Base-by-base conservation (phyloP, 2,888 invertebrate genomes). In the Amiota mariae region DNA sequence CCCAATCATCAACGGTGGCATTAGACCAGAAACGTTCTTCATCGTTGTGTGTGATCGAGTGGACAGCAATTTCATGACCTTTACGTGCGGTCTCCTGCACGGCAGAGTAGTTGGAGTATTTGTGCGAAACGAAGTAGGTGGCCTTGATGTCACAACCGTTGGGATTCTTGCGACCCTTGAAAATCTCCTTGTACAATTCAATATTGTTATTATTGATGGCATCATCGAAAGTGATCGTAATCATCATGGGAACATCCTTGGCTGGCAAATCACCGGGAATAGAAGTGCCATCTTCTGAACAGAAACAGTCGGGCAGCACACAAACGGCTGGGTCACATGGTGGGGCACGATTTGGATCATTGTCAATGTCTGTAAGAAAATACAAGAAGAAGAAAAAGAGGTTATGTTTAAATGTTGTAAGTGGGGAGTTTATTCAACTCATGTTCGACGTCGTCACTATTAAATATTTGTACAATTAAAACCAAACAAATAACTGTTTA, bases 181-280 rank as follows among this genome's bases (percentile, higher is more conserved):
- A 97, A 78, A 97, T 96, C 87, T 97, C 96, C 89, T 96, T 96
- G 92, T 97, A 97, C 70, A 97, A 91, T 84, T 96, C 97, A 88
- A 97, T 97, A 91, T 97, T 97, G 91, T 97, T 97, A 91, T 97
- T 97, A 90, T 97, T 97, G 90, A 97, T 96, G 86, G 97, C 97
- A 86, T 97, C 97, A 88, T 97, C 97, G 89, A 97, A 97, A 70
- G 97, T 97, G 88, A 97, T 95, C 74, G 96, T 97, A 87, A 97
- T 94, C 97, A 97, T 97, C 91, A 97, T 97, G 8, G 97, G 97
- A 0, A 97, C 96, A 86, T 96, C 96, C 90, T 93, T 95, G 77
- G 93, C 89, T 13, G 95, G 96, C 68, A 96, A 91, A 87, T 96
- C 96, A 13, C 96, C 96, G 77, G 97, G 97, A 81, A 96, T 94